Evolutionary conservation across 2,888 invertebrate species (phyloP), one percentile per base, ranked within the genome.

Genomic region (Pammene fasciana): DNA sequence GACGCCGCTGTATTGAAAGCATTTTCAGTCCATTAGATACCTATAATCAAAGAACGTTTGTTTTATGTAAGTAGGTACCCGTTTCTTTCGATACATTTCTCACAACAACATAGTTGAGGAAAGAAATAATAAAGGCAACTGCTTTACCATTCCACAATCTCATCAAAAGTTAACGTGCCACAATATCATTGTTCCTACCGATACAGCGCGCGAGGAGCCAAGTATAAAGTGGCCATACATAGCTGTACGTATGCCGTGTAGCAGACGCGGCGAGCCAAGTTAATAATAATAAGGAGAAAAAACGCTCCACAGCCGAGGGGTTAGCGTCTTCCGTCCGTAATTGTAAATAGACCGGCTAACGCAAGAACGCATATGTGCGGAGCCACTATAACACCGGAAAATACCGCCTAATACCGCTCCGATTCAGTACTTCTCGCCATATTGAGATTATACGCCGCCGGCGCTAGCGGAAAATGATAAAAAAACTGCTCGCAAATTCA

Each of bases 201-300:
- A 59, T 34, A 50, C 64, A 46, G 45, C 65, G 65, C n/a, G 26
- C 45, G 54, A 66, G n/a, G n/a, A 56, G 66, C 65, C 59, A 70
- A 70, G 70, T 62, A 61, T 65, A 57, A 70, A 61, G 67, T 56
- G 70, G 50, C 68, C 14, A 66, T 67, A 67, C 52, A 50, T 52
- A 65, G 45, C 62, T 72, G 61, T 71, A 62, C 59, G 46, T 52
- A 56, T 67, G 61, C 34, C 11, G 76, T 71, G 72, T 75, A 75
- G 75, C 76, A 77, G 78, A 75, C 80, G 77, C 72, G 70, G 68
- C 74, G 80, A 77, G 84, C 86, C 84, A 86, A 87, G 85, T 86
- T 90, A 89, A 89, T 91, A 90, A 90, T 90, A 92, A 90, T 90
- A 89, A 87, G 86, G 83, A 86, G 88, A 89, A 89, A 91, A 92